A percentile compares a stretch with the other conserved stretches of the same genome.
Evolutionary conservation across 2,113 vertebrate genomes (phyloP).

Genomic region (Sitta europaea): DNA sequence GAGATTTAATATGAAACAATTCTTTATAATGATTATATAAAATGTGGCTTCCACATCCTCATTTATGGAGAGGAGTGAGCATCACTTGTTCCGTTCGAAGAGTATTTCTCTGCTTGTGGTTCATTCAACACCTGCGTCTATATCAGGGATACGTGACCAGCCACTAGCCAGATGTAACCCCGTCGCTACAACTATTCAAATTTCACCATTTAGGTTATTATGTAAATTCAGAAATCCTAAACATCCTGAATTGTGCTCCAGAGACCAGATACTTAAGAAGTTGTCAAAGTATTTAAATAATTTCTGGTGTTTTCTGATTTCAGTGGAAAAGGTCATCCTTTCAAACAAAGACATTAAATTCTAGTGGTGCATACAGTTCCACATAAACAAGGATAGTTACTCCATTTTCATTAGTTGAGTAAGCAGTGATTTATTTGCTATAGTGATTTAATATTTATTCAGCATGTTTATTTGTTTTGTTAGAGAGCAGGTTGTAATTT

Average conservation of each 20-base stretch:
- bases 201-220: neutral
- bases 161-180: neutral
- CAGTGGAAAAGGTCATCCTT: neutral
- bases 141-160: neutral
- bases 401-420: neutral
- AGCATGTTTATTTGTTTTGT: neutral
- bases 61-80: neutral
- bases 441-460: constrained; percentile 9
- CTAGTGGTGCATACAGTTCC: neutral
- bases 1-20: neutral
- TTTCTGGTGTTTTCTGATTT: neutral
- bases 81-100: neutral
- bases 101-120: neutral
- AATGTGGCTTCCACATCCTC: neutral
- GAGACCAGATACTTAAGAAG: neutral
- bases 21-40: neutral
- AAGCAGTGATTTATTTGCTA: neutral
- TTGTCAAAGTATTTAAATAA: neutral
- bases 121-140: neutral
- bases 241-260: neutral
- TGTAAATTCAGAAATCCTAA: neutral
- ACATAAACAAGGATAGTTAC: neutral
- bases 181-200: neutral
- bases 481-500: neutral
- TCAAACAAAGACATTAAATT: neutral